Evolutionary conservation across 2,888 invertebrate species (phyloP), one percentile per base, ranked within the genome.

Genomic region (Plebejus melissa): DNA sequence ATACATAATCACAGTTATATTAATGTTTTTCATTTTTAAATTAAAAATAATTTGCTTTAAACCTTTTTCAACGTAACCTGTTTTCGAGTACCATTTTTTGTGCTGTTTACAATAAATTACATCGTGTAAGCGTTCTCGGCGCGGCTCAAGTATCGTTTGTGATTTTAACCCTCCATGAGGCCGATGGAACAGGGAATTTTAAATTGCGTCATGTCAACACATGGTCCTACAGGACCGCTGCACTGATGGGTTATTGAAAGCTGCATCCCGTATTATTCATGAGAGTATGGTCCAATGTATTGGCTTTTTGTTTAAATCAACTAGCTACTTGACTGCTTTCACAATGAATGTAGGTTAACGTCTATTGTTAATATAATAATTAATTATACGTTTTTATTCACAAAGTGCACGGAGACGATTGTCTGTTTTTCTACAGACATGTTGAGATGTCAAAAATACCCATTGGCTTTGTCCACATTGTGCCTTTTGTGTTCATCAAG

Each of bases 211-310:
- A 77, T 78, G 77, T 77, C 78, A 78, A 77, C 77, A 77, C 75
- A 77, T 78, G 77, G 77, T 77, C 77, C 76, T 75, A 75, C 75
- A 75, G 58, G 75, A 75, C 69, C 74, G 74, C 70, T 76, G 81
- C 74, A 71, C 72, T 76, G 80, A 78, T 77, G 78, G 75, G 77
- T 80, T 80, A 80, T 81, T 79, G 80, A 80, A 79, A 79, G 76
- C 78, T 74, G 77, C 74, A 74, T 77, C 69, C 72, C 77, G 77
- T 78, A 80, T 79, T 79, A 80, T 80, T 79, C 79, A 80, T 80
- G 79, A 77, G 38, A 9, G 57, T 71, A 36, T 75, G 77, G 77
- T 69, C 4, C 69, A 78, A 78, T 72, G 74, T 58, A 69, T 57
- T 69, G 76, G 16, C 38, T 50, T 32, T 32, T 36, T 22, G 58